These are phyloP conservation scores for Indicator maculatus DNA, from an alignment of 2,113 vertebrate species.

Conservation along the genomic window DNA sequence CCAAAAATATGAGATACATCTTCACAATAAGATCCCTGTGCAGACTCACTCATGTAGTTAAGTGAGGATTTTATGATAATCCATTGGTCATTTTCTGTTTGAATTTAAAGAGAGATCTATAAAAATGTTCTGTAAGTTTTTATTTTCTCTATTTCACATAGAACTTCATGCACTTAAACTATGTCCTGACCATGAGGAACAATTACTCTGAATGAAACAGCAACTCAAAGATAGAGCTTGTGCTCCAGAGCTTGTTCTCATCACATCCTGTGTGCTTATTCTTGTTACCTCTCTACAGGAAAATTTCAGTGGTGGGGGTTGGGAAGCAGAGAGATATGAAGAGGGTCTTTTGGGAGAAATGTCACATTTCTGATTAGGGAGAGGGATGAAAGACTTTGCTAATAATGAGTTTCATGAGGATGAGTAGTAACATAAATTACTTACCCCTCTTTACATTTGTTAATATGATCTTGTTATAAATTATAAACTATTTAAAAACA, in stretches of 20 bases:
- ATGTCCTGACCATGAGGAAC: background rate
- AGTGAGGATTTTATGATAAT: background rate
- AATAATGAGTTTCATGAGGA: background rate
- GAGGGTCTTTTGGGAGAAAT: background rate
- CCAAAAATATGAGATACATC: background rate
- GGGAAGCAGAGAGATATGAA: background rate
- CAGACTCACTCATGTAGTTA: background rate
- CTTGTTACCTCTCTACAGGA: background rate
- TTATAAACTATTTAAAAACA: background rate
- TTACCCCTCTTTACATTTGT: background rate
- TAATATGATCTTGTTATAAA: background rate
- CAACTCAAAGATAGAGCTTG: background rate
- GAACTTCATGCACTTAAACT: background rate
- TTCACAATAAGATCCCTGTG: background rate
- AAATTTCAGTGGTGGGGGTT: background rate
- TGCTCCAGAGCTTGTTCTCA: background rate
- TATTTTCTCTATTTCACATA: background rate
- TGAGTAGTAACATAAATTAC: background rate
- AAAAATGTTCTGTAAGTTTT: background rate
- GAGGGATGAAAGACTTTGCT: constrained; percentile 9
- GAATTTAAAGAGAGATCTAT: background rate
- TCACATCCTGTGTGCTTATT: background rate
- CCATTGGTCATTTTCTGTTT: background rate
- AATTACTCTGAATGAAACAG: background rate
- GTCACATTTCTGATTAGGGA: background rate